Evolutionary conservation across 2,888 invertebrate genomes (phyloP), one percentile per base, ranked within the genome.

Genomic region (Heteropelma amictum): DNA sequence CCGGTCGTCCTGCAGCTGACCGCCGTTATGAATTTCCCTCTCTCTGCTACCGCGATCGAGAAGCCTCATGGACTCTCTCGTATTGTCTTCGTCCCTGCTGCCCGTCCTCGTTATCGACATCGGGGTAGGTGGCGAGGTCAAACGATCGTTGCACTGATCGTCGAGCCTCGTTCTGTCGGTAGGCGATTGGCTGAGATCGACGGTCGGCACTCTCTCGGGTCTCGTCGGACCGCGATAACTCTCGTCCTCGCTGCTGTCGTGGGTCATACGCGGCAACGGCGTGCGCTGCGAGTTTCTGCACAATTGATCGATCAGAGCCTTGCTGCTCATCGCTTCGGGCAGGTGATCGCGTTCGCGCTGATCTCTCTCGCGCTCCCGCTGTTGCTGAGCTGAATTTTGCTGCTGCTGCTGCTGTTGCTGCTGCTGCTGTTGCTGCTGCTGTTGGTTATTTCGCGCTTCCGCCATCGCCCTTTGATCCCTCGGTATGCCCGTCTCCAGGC

Each of bases 401-500:
- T 38, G 38, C 28, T 35, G 69, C 67, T 89, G 64, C 7, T 68
- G 63, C 5, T 68, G 73, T 19, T 72, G 73, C 26, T 87, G 88
- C 69, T 89, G 89, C 10, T 80, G 90, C 56, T 91, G 91, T 81
- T 91, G 93, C 80, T 91, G 90, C 73, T 88, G 89, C 73, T 90
- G 90, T 68, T 90, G 91, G 86, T 91, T 92, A 30, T 86, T 91
- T 35, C 90, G 89, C 45, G 84, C 82, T 40, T 85, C 83, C 3
- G 81, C 79, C 53, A 83, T 76, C 19, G 84, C 79, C 69, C 86
- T 79, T 79, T 87, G 86, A 67, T 88, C 88, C 65, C 88, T 83
- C 21, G 91, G 90, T 81, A 93, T 92, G 3, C 93, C 93, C 33
- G 93, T 92, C 88, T 95, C 95, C 76, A 96, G 90, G 80, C 94